A percentile compares a stretch with the other conserved stretches of the same genome.
Conservation (phyloP, 2,113 vertebrate genomes). For the Chloropsis cyanopogon region DNA sequence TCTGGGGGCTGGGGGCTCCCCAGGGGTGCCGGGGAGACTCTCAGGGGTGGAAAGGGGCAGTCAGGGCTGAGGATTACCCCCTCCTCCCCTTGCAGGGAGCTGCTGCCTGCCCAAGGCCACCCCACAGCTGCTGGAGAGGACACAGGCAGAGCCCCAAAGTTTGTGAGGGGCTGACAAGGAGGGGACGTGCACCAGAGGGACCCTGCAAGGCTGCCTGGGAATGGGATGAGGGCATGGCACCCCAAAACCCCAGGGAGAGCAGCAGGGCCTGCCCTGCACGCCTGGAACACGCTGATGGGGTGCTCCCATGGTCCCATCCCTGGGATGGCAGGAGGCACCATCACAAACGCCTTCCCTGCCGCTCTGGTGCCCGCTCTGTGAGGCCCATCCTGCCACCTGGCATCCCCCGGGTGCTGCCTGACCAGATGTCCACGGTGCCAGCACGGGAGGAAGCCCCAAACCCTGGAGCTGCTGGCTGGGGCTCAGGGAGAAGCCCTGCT, state of each 20-base stretch:
- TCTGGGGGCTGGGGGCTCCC: background rate
- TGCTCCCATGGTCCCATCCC: rapidly evolving
- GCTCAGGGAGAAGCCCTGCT: background rate
- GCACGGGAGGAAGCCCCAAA: background rate
- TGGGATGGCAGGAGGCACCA: background rate
- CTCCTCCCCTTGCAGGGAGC: background rate
- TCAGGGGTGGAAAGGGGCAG: background rate
- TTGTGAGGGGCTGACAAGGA: background rate
- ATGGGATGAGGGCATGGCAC: no score
- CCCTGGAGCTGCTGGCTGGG: rapidly evolving
- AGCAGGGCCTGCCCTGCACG: background rate
- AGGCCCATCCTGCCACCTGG: background rate
- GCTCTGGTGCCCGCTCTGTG: background rate
- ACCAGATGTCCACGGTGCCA: background rate
- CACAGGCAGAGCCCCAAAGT: background rate
- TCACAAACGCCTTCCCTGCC: rapidly evolving
- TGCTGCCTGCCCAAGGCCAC: background rate
- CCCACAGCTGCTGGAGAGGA: background rate
- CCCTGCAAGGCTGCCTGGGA: background rate
- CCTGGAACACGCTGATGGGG: rapidly evolving
- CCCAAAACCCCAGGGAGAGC: background rate
- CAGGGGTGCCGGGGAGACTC: background rate
- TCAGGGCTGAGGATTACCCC: background rate
- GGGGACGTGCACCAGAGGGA: rapidly evolving
- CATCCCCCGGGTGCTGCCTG: background rate